Base-by-base conservation (phyloP, 2,888 invertebrate genomes). In the Toxonevra muliebris region DNA sequence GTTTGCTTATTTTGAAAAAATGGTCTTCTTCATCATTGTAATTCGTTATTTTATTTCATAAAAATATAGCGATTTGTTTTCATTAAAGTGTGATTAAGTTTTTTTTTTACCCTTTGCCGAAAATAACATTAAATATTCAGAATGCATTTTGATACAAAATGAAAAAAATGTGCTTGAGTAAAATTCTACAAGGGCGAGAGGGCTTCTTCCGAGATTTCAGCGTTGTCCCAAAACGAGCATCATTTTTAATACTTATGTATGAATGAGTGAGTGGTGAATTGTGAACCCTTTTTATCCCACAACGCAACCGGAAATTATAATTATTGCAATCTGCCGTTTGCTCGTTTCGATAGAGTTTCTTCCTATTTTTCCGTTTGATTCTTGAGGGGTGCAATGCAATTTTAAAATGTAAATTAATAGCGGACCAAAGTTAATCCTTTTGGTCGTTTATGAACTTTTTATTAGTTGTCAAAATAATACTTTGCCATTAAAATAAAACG, bases 391-490 rank as follows among this genome's bases (percentile, higher is more conserved):
- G 70, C 68, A 69, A 72, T 80, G 80, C 79, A 79, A 79, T 81
- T 82, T 81, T 73, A 76, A 80, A 79, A 82, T 82, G 82, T 80
- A 82, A 82, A 82, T 82, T 82, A 82, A 82, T 81, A 81, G 81
- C 76, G 65, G 68, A 67, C 70, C 69, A 66, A 69, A 65, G 65
- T 66, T 55, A 9, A n/a, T 1, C 55, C 41, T 40, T 59, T 42
- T 19, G 12, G 40, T 59, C 52, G 17, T 50, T 13, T 40, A 20
- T n/a, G 43, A 57, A 65, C 43, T 59, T 65, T 65, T 58, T 58
- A 65, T 65, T 65, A 65, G 59, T 58, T 65, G 59, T 59, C 41
- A 65, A 65, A 65, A 65, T 53, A 52, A 15, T 53, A 52, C 58
- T 65, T 43, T 59, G 59, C 17, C 40, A 42, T 41, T 41, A 42